A percentile compares a stretch with the other conserved stretches of the same genome.
These are phyloP conservation scores for Drosophila falleni DNA, from an alignment of 2,888 invertebrate genomes.

Conservation along the genomic window DNA sequence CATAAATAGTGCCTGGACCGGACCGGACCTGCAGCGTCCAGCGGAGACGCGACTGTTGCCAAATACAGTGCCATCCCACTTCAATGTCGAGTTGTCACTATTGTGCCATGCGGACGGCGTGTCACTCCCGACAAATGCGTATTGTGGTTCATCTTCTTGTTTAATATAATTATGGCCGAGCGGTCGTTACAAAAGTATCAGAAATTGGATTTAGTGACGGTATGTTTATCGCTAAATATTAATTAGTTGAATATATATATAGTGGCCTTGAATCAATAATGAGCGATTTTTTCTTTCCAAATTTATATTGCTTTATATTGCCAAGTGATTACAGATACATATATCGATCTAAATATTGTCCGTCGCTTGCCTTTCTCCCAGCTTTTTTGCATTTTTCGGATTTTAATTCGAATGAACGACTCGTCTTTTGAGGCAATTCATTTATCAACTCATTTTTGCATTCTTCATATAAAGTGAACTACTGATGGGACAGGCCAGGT, in stretches of 20 bases:
- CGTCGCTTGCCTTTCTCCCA: too few species aligned
- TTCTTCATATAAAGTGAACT: too few species aligned
- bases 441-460: too few species aligned
- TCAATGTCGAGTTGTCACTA: slow-evolving; percentile 79
- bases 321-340: too few species aligned
- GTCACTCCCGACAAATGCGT: slow-evolving; percentile 85
- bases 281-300: too few species aligned
- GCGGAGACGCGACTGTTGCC: slow-evolving; percentile 37
- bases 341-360: too few species aligned
- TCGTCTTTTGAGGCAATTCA: too few species aligned
- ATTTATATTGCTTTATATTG: too few species aligned
- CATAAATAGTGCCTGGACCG: slow-evolving; percentile 13
- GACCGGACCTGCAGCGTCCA: slow-evolving; percentile 13
- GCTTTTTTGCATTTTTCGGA: too few species aligned
- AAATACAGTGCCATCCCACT: slow-evolving; percentile 33
- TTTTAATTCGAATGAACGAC: too few species aligned
- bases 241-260: not conserved
- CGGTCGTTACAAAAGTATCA: slow-evolving; percentile 85
- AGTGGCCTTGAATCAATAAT: too few species aligned
- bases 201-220: slow-evolving; percentile 86
- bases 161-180: slow-evolving; percentile 86
- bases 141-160: slow-evolving; percentile 85
- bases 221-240: slow-evolving; percentile 67
- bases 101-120: slow-evolving; percentile 85
- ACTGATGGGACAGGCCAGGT: too few species aligned